Conservation (phyloP, 2,888 invertebrate genomes). For the Danaus chrysippus region DNA sequence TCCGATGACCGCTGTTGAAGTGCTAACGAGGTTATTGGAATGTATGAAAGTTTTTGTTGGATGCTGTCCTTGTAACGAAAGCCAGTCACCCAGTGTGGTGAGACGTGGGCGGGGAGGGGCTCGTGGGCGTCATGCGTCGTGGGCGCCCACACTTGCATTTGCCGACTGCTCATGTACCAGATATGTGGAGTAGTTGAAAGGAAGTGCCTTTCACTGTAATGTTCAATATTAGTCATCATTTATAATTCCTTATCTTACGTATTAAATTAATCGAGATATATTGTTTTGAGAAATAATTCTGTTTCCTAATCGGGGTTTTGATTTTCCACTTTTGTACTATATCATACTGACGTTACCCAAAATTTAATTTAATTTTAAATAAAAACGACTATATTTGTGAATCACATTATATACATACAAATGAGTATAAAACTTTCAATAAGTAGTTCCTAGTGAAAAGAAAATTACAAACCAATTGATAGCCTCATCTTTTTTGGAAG, state of each 20-base stretch:
- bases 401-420: too few relatives aligned
- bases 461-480: too few relatives aligned
- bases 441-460: too few relatives aligned
- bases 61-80: slow-evolving; percentile 48
- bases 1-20: slow-evolving; percentile 17
- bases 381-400: too few relatives aligned
- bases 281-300: too few relatives aligned
- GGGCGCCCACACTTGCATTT: slow-evolving; percentile 36
- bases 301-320: too few relatives aligned
- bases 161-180: slow-evolving; percentile 25
- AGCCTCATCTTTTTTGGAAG: too few relatives aligned
- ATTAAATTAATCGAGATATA: background rate
- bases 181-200: slow-evolving; percentile 17
- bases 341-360: too few relatives aligned
- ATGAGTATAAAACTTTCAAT: too few relatives aligned
- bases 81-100: slow-evolving; percentile 55
- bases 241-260: background rate
- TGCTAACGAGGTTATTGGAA: slow-evolving; percentile 26
- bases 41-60: slow-evolving; percentile 36
- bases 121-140: too few relatives aligned
- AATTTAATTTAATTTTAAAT: too few relatives aligned
- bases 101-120: slow-evolving; percentile 37
- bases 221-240: background rate
- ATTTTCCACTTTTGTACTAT: too few relatives aligned
- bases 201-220: slow-evolving; percentile 15